These are phyloP conservation scores for Sebastes oblongus DNA, from an alignment of 2,797 vertebrate genomes.

Conservation along the genomic window DNA sequence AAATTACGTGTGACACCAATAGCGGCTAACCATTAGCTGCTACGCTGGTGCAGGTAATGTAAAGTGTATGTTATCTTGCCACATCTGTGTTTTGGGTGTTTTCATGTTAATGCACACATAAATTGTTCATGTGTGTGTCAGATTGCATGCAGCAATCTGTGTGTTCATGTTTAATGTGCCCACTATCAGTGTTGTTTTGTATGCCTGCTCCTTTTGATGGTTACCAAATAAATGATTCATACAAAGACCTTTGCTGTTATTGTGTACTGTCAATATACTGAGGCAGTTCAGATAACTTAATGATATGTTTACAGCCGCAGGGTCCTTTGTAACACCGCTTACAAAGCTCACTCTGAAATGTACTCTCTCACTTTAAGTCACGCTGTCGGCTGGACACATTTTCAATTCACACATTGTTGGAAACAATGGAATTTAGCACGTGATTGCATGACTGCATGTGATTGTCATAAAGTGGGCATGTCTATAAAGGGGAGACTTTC, in stretches of 20 bases:
- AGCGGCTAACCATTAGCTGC: not conserved
- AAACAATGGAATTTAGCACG: not conserved
- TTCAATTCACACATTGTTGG: not conserved
- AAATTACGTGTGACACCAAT: not conserved
- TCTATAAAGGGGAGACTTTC: too few species aligned
- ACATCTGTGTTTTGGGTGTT: not conserved
- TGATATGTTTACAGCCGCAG: not conserved
- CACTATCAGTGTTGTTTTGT: not conserved
- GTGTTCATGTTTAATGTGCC: not conserved
- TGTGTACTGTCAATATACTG: not conserved
- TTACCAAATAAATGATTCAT: slow-evolving; percentile 29
- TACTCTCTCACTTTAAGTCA: not conserved
- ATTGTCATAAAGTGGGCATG: too few species aligned
- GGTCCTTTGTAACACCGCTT: not conserved
- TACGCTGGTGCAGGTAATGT: not conserved
- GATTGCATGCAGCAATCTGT: not conserved
- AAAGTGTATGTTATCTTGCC: not conserved
- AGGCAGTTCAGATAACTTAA: not conserved
- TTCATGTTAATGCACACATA: not conserved
- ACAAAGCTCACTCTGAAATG: not conserved
- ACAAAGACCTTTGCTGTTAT: not conserved
- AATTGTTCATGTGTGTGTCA: not conserved
- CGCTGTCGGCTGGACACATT: not conserved
- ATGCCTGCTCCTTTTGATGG: not conserved
- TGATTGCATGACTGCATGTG: too few species aligned